Base-by-base conservation (phyloP, 2,113 vertebrate genomes). In the Mus pahari region DNA sequence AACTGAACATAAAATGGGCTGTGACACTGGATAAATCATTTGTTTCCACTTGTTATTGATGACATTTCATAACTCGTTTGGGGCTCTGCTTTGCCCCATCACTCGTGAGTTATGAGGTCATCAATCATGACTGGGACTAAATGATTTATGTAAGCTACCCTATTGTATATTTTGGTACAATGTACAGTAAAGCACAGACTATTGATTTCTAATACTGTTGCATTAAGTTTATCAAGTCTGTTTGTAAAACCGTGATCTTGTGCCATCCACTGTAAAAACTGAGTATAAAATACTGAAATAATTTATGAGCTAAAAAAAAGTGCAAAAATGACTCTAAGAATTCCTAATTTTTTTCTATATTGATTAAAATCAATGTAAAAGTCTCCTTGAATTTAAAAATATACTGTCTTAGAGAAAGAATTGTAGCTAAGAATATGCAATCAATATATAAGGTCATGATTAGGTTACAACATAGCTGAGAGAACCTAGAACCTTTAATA, bases 21-120 rank as follows among this genome's bases (percentile, higher is more conserved):
- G 81, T 94, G 97, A 96, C 96, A 96, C 77, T 95, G 92, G 42
- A 86, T 96, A 96, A 98, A 97, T 96, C 93, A 98, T 97, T 97
- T 96, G 91, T 97, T 98, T 97, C 94, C 92, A 97, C 94, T 87
- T 95, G 89, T 93, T 96, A 95, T 96, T 98, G 96, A 97, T 96
- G 96, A 96, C 97, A 96, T 98, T 98, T 96, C 96, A 97, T 97
- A 97, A 98, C 97, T 97, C 89, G 66, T 97, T 98, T 95, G 78
- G 96, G 83, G 83, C 81, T 97, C 70, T 97, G 77, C 97, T 97
- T 97, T 98, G 86, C 94, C 93, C 77, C 36, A 48, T 97, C 98
- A 98, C 91, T 97, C 33, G 0, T 97, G 95, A 97, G 96, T 98
- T 97, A 97, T 97, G 96, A 97, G 92, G 97, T 97, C 93, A 96